A percentile compares a stretch with the other conserved stretches of the same genome.
These are phyloP conservation scores for Pteruthius melanotis DNA, from an alignment of 2,113 vertebrate genomes.

Conservation along the genomic window DNA sequence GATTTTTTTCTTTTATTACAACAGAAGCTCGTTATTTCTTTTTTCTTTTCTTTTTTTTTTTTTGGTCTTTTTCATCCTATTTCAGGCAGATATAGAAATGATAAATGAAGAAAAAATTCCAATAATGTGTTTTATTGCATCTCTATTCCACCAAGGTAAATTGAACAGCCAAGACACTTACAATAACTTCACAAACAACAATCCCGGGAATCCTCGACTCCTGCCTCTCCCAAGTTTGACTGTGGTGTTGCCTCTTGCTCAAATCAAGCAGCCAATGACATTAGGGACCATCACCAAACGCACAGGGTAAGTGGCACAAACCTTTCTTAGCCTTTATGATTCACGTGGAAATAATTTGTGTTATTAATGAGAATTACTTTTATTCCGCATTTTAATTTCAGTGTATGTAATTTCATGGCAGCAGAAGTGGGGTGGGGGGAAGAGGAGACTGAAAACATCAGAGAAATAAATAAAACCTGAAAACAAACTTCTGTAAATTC, in stretches of 20 bases:
- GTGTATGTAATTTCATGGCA: not conserved
- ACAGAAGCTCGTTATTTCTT: not conserved
- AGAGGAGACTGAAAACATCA: not conserved
- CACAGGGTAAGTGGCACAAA: slow-evolving; percentile 82
- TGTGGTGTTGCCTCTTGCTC: slow-evolving; percentile 89
- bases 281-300: slow-evolving; percentile 97
- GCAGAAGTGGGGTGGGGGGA: not conserved
- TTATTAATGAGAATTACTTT: not conserved
- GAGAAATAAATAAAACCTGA: slow-evolving; percentile 16
- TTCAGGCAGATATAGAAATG: not conserved
- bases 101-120: not conserved
- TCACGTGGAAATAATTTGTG: not conserved
- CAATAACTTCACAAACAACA: slow-evolving; percentile 96
- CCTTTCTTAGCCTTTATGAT: not conserved
- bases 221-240: slow-evolving; percentile 89
- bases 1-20: not conserved
- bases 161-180: slow-evolving; percentile 93
- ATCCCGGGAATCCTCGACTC: slow-evolving; percentile 91
- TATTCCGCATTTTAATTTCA: slow-evolving; percentile 4
- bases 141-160: slow-evolving; percentile 69
- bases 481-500: not conserved
- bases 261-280: slow-evolving; percentile 98
- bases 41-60: not conserved
- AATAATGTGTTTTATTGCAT: not conserved
- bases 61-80: not conserved